Base-by-base conservation (phyloP, 2,113 vertebrate species). In the Malurus melanocephalus region DNA sequence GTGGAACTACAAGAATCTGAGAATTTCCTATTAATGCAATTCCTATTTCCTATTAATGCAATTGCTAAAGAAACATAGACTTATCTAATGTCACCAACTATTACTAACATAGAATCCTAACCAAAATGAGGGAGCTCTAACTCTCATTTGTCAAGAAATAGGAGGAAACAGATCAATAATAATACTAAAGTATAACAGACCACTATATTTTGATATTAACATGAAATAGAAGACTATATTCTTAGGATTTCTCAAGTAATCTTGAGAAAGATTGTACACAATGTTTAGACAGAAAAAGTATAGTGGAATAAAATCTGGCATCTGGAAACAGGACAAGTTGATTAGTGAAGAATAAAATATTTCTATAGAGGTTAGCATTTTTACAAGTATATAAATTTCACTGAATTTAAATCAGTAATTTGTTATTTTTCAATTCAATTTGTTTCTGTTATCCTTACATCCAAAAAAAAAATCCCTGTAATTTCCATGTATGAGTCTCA, bases 101-200 rank as follows among this genome's bases (percentile, higher is more conserved):
- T 7, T 55, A 17, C 15, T 89, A 52, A 38, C 5, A 49, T 19
- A 51, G 30, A 59, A 74, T 71, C 19, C 43, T 53, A 80, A 46
- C 16, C 0, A 0, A 16, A 51, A 8, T 19, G 22, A 56, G 7
- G 13, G 26, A 67, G 22, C 11, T 80, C 8, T 8, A 72, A 27
- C 18, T 46, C 57, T 74, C 9, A 16, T 61, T 81, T 92, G 11
- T 40, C 26, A 69, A 11, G 15, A 38, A 91, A 56, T 4, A 85
- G 8, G 16, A 56, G 26, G 27, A 90, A 72, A 1, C 7, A 73
- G 28, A 53, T 35, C 35, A 78, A 49, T 10, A 78, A 15, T 13
- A 75, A 35, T 49, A 49, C 11, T 38, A 13, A 67, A 78, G 5
- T 43, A 46, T 27, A 84, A 48, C 5, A 52, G 6, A 68, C 3